Percentiles rank a stretch among this genome's conserved stretches.
Conservation (phyloP, 2,888 invertebrate species). For the Acleris sparsana region DNA sequence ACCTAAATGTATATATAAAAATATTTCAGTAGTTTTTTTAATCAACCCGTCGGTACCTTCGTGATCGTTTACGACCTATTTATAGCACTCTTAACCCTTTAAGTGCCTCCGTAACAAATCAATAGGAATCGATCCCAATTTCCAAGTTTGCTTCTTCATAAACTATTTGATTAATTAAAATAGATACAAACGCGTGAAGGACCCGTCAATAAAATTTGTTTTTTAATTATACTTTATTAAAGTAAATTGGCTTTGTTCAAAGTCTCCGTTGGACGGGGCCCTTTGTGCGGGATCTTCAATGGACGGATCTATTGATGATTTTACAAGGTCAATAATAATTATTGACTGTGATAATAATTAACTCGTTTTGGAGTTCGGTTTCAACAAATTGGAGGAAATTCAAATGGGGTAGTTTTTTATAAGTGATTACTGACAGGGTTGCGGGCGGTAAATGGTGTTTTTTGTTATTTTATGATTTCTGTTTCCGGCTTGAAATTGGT, state of each 20-base stretch:
- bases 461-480: not conserved
- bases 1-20: no score
- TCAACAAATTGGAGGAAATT: slow-evolving; percentile 24
- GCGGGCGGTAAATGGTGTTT: not conserved
- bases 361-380: slow-evolving; percentile 68
- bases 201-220: slow-evolving; percentile 74
- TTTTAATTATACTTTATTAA: slow-evolving; percentile 80
- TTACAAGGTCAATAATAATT: slow-evolving; percentile 80
- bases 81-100: slow-evolving; percentile 65
- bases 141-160: slow-evolving; percentile 57
- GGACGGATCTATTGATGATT: slow-evolving; percentile 77
- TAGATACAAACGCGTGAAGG: slow-evolving; percentile 67
- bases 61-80: slow-evolving; percentile 56
- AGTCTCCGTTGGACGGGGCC: slow-evolving; percentile 61
- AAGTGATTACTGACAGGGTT: slow-evolving; percentile 14
- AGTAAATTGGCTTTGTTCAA: slow-evolving; percentile 75
- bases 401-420: slow-evolving; percentile 28
- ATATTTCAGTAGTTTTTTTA: slow-evolving; percentile 4
- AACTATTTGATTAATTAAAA: slow-evolving; percentile 77
- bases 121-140: slow-evolving; percentile 60
- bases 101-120: slow-evolving; percentile 66
- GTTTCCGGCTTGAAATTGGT: not conserved
- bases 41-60: slow-evolving; percentile 5
- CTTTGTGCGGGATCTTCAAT: slow-evolving; percentile 58
- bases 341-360: slow-evolving; percentile 78